These are phyloP conservation scores for Aleiodes leptofemur DNA, from an alignment of 2,888 invertebrate species.

Conservation along the genomic window DNA sequence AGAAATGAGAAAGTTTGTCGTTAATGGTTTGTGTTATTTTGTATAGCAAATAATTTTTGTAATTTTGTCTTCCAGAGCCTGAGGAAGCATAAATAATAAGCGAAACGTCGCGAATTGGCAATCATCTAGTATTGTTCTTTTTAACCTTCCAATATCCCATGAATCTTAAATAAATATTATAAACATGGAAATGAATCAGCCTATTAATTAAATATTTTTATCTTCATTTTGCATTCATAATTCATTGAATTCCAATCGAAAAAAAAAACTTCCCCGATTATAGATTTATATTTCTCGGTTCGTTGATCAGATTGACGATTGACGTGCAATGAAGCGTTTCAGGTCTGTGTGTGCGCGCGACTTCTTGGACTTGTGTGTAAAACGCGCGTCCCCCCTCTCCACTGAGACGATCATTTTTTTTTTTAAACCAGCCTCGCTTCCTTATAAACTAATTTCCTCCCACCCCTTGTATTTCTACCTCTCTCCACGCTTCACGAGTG, in stretches of 20 bases:
- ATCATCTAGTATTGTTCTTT: too few species aligned
- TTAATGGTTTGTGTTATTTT: too few species aligned
- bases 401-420: constrained; percentile 49
- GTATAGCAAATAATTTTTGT: too few species aligned
- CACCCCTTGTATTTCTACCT: constrained; percentile 54
- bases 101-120: too few species aligned
- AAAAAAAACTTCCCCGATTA: constrained; percentile 37
- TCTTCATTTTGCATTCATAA: too few species aligned
- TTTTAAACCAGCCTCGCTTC: constrained; percentile 67
- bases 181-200: too few species aligned
- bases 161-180: too few species aligned
- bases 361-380: constrained; percentile 50
- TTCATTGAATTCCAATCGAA: not conserved
- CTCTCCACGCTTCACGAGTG: constrained; percentile 53
- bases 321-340: constrained; percentile 54
- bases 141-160: too few species aligned
- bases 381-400: constrained; percentile 30
- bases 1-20: too few species aligned
- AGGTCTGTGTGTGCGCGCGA: constrained; percentile 50
- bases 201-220: too few species aligned
- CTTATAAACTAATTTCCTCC: constrained; percentile 74
- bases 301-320: constrained; percentile 54
- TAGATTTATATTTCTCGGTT: constrained; percentile 56
- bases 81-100: too few species aligned
- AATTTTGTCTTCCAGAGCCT: too few species aligned